These are phyloP conservation scores for Caranx melampygus DNA, from an alignment of 2,113 vertebrate genomes.

Conservation along the genomic window DNA sequence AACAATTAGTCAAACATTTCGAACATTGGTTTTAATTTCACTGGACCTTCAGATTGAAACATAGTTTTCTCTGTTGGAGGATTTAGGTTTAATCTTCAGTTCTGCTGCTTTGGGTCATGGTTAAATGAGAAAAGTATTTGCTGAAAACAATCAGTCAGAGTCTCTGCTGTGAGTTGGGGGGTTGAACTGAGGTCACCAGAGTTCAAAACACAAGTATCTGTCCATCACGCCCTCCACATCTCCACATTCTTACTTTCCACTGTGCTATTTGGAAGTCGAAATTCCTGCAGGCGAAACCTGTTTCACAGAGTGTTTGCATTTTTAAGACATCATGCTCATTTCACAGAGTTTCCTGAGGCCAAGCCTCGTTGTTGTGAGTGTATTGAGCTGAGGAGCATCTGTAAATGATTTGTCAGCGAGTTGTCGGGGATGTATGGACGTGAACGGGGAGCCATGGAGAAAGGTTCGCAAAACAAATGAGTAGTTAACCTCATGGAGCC, in stretches of 20 bases:
- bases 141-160: slow-evolving; percentile 20
- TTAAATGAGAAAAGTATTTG: slow-evolving; percentile 25
- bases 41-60: not conserved
- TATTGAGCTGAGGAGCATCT: slow-evolving; percentile 55
- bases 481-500: slow-evolving; percentile 58
- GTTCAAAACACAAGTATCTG: slow-evolving; percentile 9
- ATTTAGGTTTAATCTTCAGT: not conserved
- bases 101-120: slow-evolving; percentile 4
- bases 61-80: not conserved
- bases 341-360: not conserved
- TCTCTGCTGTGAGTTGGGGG: slow-evolving; percentile 12
- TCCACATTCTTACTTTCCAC: slow-evolving; percentile 30
- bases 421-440: slow-evolving; percentile 25
- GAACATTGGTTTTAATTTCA: not conserved
- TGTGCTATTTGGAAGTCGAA: slow-evolving; percentile 2
- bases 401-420: slow-evolving; percentile 68
- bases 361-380: not conserved
- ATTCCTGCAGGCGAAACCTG: slow-evolving; percentile 1
- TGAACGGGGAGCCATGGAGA: slow-evolving; percentile 20
- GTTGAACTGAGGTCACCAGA: slow-evolving; percentile 25
- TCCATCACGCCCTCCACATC: slow-evolving; percentile 5
- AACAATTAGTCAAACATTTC: no score
- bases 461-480: slow-evolving; percentile 63
- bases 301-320: slow-evolving; percentile 11
- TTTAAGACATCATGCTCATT: slow-evolving; percentile 19